These are phyloP conservation scores for Caenorhabditis wallacei DNA, from an alignment of 2,888 invertebrate genomes.

Conservation along the genomic window DNA sequence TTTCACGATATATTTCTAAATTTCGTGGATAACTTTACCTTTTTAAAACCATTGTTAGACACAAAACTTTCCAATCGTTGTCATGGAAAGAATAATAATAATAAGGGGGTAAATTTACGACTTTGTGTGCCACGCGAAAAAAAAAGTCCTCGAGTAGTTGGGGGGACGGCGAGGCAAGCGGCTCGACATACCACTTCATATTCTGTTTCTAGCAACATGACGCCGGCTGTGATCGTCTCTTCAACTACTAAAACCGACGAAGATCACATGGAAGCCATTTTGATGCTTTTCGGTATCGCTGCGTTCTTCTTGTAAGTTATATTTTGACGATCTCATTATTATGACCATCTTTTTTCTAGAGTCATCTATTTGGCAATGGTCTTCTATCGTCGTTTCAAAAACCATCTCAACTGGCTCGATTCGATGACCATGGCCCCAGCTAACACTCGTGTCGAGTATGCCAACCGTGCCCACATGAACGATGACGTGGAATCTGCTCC, in stretches of 20 bases:
- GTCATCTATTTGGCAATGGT: background rate
- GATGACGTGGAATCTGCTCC: constrained; percentile 4
- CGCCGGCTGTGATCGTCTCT: constrained; percentile 19
- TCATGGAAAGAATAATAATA: constrained; percentile 34
- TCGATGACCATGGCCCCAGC: background rate
- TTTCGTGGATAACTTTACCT: too few relatives aligned
- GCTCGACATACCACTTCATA: constrained; percentile 27
- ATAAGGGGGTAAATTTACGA: constrained; percentile 54
- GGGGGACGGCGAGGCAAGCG: background rate
- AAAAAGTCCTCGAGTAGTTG: constrained; percentile 37
- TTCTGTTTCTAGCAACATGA: constrained; percentile 37
- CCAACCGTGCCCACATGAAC: constrained; percentile 20
- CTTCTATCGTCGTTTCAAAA: constrained; percentile 23
- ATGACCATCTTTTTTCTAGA: background rate
- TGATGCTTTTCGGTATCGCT: background rate
- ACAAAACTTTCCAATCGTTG: constrained; percentile 17
- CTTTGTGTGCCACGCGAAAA: constrained; percentile 11
- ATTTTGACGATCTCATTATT: background rate
- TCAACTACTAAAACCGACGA: background rate
- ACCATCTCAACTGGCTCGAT: constrained; percentile 21
- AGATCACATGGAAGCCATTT: background rate
- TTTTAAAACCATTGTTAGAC: background rate
- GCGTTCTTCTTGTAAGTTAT: constrained; percentile 23
- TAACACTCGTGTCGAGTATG: constrained; percentile 27
- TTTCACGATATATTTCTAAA: background rate